Conservation (phyloP, 2,797 vertebrate genomes). For the Valencia hispanica region DNA sequence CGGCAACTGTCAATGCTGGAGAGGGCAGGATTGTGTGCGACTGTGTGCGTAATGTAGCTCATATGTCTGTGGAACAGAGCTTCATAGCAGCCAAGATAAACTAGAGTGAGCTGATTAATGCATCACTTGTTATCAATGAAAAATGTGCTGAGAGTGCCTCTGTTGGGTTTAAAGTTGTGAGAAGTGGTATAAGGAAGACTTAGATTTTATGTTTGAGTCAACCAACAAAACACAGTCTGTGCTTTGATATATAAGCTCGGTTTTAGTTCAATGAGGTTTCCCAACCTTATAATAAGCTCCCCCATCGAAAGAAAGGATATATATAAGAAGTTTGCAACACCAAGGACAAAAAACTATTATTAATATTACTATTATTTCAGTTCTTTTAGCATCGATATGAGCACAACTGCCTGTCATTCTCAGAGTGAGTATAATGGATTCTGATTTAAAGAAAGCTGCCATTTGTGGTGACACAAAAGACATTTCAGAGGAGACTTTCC, state of each 20-base stretch:
- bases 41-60: conserved; percentile 24
- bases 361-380: neutral
- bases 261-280: conserved; percentile 52
- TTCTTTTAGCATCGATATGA: conserved; percentile 1
- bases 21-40: conserved; percentile 37
- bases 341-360: neutral
- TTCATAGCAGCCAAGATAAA: conserved; percentile 64
- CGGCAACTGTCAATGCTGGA: conserved; percentile 37
- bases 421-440: conserved; percentile 37
- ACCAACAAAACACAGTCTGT: conserved; percentile 30
- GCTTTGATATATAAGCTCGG: conserved; percentile 62
- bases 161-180: conserved; percentile 48
- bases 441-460: conserved; percentile 68
- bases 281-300: conserved; percentile 36
- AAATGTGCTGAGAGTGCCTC: conserved; percentile 62
- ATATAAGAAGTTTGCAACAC: neutral
- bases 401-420: conserved; percentile 22
- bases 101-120: conserved; percentile 67
- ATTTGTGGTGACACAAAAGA: conserved; percentile 71
- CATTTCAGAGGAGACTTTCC: conserved; percentile 53
- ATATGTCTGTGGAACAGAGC: conserved; percentile 41
- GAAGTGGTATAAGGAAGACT: conserved; percentile 36
- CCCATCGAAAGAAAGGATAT: conserved; percentile 28
- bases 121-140: conserved; percentile 55
- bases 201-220: conserved; percentile 33